Conservation (phyloP, 2,888 invertebrate species). For the Invenusta paracnida region DNA sequence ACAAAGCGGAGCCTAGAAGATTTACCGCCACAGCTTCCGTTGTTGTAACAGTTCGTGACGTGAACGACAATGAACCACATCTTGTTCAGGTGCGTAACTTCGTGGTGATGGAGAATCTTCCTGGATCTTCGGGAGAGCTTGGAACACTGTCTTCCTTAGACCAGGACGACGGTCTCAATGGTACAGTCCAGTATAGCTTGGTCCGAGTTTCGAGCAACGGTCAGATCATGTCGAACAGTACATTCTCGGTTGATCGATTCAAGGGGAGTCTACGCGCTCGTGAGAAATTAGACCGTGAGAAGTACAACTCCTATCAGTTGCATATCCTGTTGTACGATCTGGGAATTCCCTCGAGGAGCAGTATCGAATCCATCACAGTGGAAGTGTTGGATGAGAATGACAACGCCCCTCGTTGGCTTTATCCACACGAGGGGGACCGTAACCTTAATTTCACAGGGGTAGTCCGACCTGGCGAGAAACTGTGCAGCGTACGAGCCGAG, state of each 20-base stretch:
- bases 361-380: constrained; percentile 33
- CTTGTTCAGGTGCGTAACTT: constrained; percentile 15
- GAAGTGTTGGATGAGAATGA: constrained; percentile 39
- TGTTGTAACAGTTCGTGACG: constrained; percentile 30
- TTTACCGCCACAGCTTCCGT: constrained; percentile 25
- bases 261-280: constrained; percentile 31
- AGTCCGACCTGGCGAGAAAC: background rate
- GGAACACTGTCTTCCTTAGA: constrained; percentile 23
- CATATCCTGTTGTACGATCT: constrained; percentile 28
- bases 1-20: background rate
- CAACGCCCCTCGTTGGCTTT: constrained; percentile 35
- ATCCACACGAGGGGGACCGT: constrained; percentile 11
- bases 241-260: constrained; percentile 24
- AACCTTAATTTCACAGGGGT: constrained; percentile 33
- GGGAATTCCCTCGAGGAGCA: constrained; percentile 12
- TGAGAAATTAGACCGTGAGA: constrained; percentile 35
- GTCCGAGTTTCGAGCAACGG: constrained; percentile 15
- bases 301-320: background rate
- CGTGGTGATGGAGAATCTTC: constrained; percentile 28
- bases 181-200: constrained; percentile 32
- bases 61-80: constrained; percentile 41
- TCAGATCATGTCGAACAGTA: constrained; percentile 30
- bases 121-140: background rate
- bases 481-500: background rate
- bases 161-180: constrained; percentile 35